Evolutionary conservation across 1,140 invertebrate genomes (phyloP), one percentile per base, ranked within the genome.

Genomic region (Harpegnathos saltator): DNA sequence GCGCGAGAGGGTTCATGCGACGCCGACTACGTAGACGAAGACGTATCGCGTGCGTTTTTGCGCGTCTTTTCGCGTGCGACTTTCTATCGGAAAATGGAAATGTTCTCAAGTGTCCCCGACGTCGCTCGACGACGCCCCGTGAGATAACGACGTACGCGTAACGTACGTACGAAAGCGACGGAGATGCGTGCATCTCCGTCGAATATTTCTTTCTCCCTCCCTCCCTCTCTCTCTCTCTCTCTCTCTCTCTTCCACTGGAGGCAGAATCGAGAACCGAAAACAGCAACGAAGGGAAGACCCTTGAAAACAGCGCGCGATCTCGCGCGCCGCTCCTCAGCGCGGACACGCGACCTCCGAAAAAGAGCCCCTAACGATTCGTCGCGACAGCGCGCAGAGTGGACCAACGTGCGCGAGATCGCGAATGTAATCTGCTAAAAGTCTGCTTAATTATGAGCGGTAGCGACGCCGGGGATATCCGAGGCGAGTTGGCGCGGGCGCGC

Each of bases 391-490:
- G 69, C 85, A 4, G 14, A 77, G 54, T 12, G 66, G 38, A 58
- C 52, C 44, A 69, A 22, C 72, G 72, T 54, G 58, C 48, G 68
- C 87, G 74, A 89, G 61, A 88, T 90, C 86, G 83, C 83, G 87
- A 84, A 91, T 93, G 92, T 94, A 94, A 94, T 94, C 93, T 92
- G 91, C 93, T 93, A 93, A 94, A 94, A 94, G 93, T 94, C 89
- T 90, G 92, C 90, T 93, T 94, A 94, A 94, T 94, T 94, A 93
- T 93, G 92, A 93, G 90, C 92, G 85, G 91, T 91, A 85, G 90
- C 54, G 69, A 52, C 75, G 84, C 38, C 66, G 52, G 74, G 68
- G 50, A 82, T 77, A 84, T 82, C 71, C 85, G 58, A 74, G 78
- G 85, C 84, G 83, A 85, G 86, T 72, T 82, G 87, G 85, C 85